These are phyloP conservation scores for Drosophila kanekoi DNA, from an alignment of 2,888 invertebrate genomes.

Conservation along the genomic window DNA sequence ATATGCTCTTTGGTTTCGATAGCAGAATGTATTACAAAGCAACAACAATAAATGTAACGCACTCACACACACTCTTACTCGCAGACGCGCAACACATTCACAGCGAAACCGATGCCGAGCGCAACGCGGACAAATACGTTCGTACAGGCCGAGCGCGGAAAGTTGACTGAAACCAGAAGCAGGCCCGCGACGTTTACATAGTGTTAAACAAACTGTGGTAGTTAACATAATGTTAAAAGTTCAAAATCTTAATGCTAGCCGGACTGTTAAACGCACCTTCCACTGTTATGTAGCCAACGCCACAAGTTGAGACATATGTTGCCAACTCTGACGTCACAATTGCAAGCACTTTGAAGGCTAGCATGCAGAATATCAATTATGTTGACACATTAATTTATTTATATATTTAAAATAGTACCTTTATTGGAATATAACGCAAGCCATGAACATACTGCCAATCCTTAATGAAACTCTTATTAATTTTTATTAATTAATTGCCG, in stretches of 20 bases:
- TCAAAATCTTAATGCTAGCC: constrained; percentile 3
- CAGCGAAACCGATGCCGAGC: constrained; percentile 47
- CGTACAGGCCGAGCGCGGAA: constrained; percentile 46
- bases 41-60: constrained; percentile 53
- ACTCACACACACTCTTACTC: constrained; percentile 25
- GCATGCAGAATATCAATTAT: no score
- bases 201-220: not conserved
- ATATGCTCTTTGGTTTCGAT: constrained; percentile 56
- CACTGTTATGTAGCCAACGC: constrained; percentile 7
- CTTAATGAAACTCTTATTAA: no score
- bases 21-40: constrained; percentile 44
- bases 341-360: no score
- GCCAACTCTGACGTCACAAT: constrained; percentile 27
- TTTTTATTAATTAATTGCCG: no score
- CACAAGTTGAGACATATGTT: constrained; percentile 24
- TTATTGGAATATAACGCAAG: no score
- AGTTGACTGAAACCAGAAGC: constrained; percentile 30
- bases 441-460: no score
- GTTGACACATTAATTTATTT: no score
- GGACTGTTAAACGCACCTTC: not conserved
- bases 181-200: constrained; percentile 16
- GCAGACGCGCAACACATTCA: constrained; percentile 45
- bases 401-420: no score
- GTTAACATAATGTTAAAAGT: constrained; percentile 5
- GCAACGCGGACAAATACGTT: constrained; percentile 32